Evolutionary conservation across 2,797 vertebrate species (phyloP).

Genomic region (Danio jaintianensis): DNA sequence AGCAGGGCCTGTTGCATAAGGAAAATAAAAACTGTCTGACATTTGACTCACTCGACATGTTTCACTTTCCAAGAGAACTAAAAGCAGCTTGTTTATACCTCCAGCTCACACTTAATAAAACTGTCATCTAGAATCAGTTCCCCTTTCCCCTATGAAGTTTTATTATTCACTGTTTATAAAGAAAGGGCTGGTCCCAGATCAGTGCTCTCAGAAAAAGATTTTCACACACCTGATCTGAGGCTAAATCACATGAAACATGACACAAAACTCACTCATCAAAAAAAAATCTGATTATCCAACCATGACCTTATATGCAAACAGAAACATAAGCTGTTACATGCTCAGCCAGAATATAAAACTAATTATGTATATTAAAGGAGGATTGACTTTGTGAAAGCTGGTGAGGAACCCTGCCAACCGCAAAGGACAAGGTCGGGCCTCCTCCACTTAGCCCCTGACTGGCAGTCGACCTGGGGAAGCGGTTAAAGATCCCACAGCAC

Average conservation of each 20-base stretch:
- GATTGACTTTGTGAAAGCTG: no score
- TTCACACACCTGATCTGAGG: neutral
- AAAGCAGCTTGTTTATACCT: neutral
- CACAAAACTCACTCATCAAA: neutral
- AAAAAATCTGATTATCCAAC: no score
- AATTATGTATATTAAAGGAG: no score
- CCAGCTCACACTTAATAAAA: neutral
- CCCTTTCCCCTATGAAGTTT: neutral
- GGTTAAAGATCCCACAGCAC: no score
- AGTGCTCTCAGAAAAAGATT: neutral
- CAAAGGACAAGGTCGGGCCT: no score
- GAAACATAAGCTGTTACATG: no score
- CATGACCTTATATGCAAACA: no score
- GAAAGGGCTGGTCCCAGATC: neutral
- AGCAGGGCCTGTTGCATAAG: neutral
- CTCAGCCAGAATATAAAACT: no score
- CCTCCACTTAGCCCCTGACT: no score
- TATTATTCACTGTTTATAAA: neutral
- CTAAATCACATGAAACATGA: slow-evolving; percentile 7
- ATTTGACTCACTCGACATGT: neutral
- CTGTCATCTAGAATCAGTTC: slow-evolving; percentile 1
- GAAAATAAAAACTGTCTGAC: neutral
- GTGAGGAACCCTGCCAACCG: no score
- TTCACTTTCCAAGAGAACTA: slow-evolving; percentile 24
- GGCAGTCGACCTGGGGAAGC: no score